Evolutionary conservation across 2,888 invertebrate species (phyloP).

Genomic region (Amphiduros pacificus): DNA sequence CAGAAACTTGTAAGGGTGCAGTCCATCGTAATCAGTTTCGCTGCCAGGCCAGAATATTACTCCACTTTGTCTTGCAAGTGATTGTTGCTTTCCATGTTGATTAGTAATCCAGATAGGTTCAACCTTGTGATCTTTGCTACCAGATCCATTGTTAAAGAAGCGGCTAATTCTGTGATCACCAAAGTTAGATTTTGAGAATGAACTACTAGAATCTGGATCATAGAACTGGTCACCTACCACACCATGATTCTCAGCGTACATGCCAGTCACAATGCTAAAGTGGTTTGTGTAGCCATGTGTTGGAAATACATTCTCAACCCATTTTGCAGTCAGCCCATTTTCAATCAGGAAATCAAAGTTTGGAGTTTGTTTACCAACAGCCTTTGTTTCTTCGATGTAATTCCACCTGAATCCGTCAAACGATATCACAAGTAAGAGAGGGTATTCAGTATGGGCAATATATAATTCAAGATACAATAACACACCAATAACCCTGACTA

Average conservation of each 20-base stretch:
- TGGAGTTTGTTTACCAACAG: conserved; percentile 60
- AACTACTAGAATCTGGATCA: conserved; percentile 59
- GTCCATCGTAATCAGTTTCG: conserved; percentile 61
- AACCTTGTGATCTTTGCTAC: conserved; percentile 43
- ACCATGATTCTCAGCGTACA: conserved; percentile 71
- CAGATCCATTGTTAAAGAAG: conserved; percentile 64
- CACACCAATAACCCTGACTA: too few relatives aligned
- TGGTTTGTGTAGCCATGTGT: conserved; percentile 79
- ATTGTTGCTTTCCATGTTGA: conserved; percentile 53
- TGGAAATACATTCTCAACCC: conserved; percentile 42
- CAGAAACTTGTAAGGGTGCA: conserved; percentile 34
- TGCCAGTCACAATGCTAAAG: conserved; percentile 68
- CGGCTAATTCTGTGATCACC: conserved; percentile 45
- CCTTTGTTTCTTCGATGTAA: conserved; percentile 65
- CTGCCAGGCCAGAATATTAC: conserved; percentile 75
- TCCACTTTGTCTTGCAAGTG: conserved; percentile 65
- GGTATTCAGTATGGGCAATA: too few relatives aligned
- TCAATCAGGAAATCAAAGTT: conserved; percentile 65
- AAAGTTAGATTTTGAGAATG: neutral
- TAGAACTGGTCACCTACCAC: conserved; percentile 69
- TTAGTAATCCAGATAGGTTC: conserved; percentile 59
- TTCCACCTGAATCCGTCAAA: conserved; percentile 75
- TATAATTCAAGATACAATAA: too few relatives aligned
- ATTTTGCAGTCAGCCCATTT: conserved; percentile 65
- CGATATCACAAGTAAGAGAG: conserved; percentile 69